phyloP scores from a whole-genome alignment of 2,888 invertebrate species.

The Morinoia aosen region DNA sequence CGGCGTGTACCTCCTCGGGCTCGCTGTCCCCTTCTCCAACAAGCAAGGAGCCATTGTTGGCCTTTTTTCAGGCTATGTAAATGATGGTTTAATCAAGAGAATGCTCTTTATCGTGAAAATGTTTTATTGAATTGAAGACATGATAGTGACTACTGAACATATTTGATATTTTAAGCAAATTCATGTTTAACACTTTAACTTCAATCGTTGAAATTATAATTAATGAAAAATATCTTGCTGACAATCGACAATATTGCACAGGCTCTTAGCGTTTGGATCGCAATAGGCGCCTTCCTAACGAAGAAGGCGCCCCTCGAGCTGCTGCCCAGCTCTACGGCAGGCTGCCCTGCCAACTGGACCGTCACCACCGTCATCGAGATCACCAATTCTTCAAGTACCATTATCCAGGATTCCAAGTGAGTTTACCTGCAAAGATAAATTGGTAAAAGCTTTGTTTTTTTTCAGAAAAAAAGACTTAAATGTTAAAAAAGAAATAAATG shows the following conservation, averaged over 20 bases:
- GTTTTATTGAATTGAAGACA: background rate
- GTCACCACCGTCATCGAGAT: background rate
- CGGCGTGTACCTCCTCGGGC: conserved; percentile 86
- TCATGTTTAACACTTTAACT: background rate
- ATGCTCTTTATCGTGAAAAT: background rate
- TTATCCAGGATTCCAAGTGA: background rate
- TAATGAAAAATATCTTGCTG: background rate
- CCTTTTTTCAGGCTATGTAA: conserved; percentile 14
- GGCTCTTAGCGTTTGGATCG: background rate
- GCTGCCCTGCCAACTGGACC: conserved; percentile 8
- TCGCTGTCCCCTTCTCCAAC: conserved; percentile 75
- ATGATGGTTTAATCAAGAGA: background rate
- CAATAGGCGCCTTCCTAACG: background rate
- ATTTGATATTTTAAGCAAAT: background rate
- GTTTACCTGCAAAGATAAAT: background rate
- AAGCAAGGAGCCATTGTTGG: conserved; percentile 35
- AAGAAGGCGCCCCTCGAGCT: background rate
- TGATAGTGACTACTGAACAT: background rate
- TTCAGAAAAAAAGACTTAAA: background rate
- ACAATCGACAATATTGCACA: background rate
- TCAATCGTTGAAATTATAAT: background rate
- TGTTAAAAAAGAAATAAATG: background rate
- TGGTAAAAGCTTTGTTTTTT: background rate
- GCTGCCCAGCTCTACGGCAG: background rate
- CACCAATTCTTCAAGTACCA: background rate